Evolutionary conservation across 2,113 vertebrate species (phyloP), one percentile per base, ranked within the genome.

Genomic region (Struthidea cinerea): DNA sequence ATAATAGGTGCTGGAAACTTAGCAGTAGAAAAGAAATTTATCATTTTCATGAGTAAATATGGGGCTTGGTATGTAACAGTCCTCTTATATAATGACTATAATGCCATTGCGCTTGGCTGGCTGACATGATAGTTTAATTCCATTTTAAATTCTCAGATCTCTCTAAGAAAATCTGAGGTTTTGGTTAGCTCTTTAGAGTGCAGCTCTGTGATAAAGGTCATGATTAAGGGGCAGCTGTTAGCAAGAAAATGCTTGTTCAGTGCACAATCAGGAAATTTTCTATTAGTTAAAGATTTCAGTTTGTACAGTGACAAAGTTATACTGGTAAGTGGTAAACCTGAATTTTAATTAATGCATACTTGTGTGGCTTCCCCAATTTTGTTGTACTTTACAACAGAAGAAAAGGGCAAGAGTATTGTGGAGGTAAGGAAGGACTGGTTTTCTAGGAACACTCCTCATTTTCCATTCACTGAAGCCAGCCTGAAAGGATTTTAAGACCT

Each of bases 141-240:
- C 50, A 81, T 93, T 42, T 94, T 90, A 68, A 9, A 32, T 79
- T 95, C 50, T 87, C 30, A 88, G 75, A 37, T 79, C 67, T 95
- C 95, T 95, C 39, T 86, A 91, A 87, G 84, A 96, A 96, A 95
- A 85, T 69, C 60, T 4, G 15, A 79, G 68, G 47, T 91, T 55
- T 85, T 78, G 10, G 26, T 70, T 84, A 90, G 44, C 22, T 32
- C 32, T 95, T 96, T 84, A 70, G 55, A 32, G 24, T 42, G 24
- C 46, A 82, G 41, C 79, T 84, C 49, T 94, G 24, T 90, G 50
- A 52, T 86, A 32, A 90, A 74, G 28, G 30, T 55, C 75, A 73
- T 22, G 46, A 55, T 79, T 84, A 82, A 71, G 67, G 55, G 53
- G 39, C 44, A 93, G 52, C 67, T 93, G 50, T 94, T 91, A 19